Percentiles rank a stretch among this genome's conserved stretches.
Evolutionary conservation across 2,888 invertebrate species (phyloP).

Genomic region (Leptopilina myrica): DNA sequence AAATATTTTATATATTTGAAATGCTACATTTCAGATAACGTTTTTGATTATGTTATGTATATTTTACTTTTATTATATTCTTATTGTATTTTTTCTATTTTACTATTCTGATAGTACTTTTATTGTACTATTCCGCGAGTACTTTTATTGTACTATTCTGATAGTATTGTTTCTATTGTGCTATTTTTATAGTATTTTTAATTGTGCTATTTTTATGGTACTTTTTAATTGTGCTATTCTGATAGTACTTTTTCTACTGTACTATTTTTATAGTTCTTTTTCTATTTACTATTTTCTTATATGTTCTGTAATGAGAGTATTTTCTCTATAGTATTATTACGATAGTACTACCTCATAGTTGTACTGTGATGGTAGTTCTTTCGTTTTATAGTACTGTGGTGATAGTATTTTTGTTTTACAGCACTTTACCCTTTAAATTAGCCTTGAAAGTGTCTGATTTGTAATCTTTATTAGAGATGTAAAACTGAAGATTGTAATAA

Average conservation of each 20-base stretch:
- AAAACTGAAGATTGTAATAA: too few relatives aligned
- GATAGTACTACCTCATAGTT: too few relatives aligned
- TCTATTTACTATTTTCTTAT: too few relatives aligned
- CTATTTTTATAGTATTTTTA: not conserved
- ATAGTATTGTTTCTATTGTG: not conserved
- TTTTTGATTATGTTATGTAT: not conserved
- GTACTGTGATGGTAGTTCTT: too few relatives aligned
- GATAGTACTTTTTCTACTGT: too few relatives aligned
- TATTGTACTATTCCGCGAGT: not conserved
- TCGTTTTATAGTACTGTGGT: not conserved
- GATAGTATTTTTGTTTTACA: not conserved
- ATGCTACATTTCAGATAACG: not conserved
- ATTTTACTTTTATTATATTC: not conserved
- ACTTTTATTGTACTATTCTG: constrained; percentile 1
- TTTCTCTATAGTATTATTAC: too few relatives aligned
- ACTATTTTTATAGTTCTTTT: too few relatives aligned
- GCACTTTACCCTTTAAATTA: not conserved
- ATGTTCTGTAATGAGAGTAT: too few relatives aligned
- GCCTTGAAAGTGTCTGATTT: too few relatives aligned
- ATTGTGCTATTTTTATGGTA: not conserved
- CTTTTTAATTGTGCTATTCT: too few relatives aligned
- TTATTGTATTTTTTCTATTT: constrained; percentile 1
- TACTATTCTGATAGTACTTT: constrained; percentile 16
- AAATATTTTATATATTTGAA: not conserved
- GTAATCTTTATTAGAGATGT: too few relatives aligned